Conservation (phyloP, 2,113 vertebrate species). For the Engraulis encrasicolus region DNA sequence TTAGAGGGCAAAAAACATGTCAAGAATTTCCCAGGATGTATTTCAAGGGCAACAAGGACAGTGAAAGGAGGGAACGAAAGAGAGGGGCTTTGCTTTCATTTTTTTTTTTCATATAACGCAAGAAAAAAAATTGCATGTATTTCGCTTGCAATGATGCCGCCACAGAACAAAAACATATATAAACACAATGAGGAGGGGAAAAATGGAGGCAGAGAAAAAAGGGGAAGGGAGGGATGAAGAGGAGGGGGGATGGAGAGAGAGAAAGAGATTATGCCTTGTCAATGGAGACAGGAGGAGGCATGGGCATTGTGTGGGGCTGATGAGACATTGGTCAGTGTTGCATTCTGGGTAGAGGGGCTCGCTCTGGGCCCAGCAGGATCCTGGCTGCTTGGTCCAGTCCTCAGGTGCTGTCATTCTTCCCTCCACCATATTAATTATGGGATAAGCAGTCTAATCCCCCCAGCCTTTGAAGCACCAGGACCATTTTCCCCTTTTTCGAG, state of each 20-base stretch:
- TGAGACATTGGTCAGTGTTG: slow-evolving; percentile 67
- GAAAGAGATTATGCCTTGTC: slow-evolving; percentile 63
- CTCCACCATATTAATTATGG: slow-evolving; percentile 96
- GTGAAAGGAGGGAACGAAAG: slow-evolving; percentile 40
- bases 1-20: slow-evolving; percentile 80
- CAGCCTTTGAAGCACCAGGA: slow-evolving; percentile 90
- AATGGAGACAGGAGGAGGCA: slow-evolving; percentile 64
- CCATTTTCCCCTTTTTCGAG: slow-evolving; percentile 89
- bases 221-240: not conserved
- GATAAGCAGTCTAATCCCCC: slow-evolving; percentile 94
- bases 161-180: not conserved
- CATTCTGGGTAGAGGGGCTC: slow-evolving; percentile 78
- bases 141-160: slow-evolving; percentile 23
- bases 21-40: slow-evolving; percentile 74
- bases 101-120: slow-evolving; percentile 44
- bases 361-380: slow-evolving; percentile 82
- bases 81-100: slow-evolving; percentile 31
- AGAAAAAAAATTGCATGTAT: slow-evolving; percentile 63
- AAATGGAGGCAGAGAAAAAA: slow-evolving; percentile 22
- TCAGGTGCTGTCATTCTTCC: slow-evolving; percentile 89
- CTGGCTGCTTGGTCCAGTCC: slow-evolving; percentile 81
- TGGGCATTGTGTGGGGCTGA: slow-evolving; percentile 71
- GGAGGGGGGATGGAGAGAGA: slow-evolving; percentile 32
- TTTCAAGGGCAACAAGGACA: slow-evolving; percentile 69
- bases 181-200: not conserved